Base-by-base conservation (phyloP, 2,888 invertebrate genomes). In the Pandemis heparana region DNA sequence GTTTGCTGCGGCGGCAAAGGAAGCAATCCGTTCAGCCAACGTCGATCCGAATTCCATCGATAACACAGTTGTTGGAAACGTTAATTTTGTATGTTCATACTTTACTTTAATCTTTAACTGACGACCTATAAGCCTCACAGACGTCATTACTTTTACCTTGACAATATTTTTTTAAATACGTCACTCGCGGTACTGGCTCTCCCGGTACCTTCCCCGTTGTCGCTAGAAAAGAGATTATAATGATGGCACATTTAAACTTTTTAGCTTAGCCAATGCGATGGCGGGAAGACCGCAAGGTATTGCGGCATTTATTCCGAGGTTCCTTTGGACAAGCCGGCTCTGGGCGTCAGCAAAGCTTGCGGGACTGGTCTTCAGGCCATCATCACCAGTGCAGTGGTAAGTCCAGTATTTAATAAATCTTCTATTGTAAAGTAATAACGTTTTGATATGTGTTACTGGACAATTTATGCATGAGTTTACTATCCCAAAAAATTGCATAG, bases 331-430 rank as follows among this genome's bases (percentile, higher is more conserved):
- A 96, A 95, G 75, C 98, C 99, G n/a, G 98, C 99, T 0, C 89
- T 98, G 8, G 96, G 97, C 23, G 96, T 99, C 14, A 99, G 99
- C 90, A 96, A 99, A 78, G 95, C 99, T 16, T 99, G 99, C 89
- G 99, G 99, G 14, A 98, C 98, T 70, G 99, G 99, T 10, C 98
- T 99, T 84, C 99, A 99, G 87, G 96, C 99, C 0, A 95, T 99
- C 75, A 96, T 99, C 7, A 97, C 96, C 87, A 98, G 97, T 74
- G 97, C 97, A 68, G 97, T 98, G 95, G 98, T 97, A 92, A 87
- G 84, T 60, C 51, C 38, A 16, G 5, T 32, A 32, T 32, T 32
- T 32, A 4, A 32, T n/a, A 32, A 32, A 1, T 23, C 23, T 2
- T 32, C 23, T 32, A 1, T 32, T 32, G 23, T 32, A 2, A 32